Percentiles rank a stretch among this genome's conserved stretches.
Evolutionary conservation across 2,797 vertebrate genomes (phyloP).

Genomic region (Gallirallus australis): DNA sequence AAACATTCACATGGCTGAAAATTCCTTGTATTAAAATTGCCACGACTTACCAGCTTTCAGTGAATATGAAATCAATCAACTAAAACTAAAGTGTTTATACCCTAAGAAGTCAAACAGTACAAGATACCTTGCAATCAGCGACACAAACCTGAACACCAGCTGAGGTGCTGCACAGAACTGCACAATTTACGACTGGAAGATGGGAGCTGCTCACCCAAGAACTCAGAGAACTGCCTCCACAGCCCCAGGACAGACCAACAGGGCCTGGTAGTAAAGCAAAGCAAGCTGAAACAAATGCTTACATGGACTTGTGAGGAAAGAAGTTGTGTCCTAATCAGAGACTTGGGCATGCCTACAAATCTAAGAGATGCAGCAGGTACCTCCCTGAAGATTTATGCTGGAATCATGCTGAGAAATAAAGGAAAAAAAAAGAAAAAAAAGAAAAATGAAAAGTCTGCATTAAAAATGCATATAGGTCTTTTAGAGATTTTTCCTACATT

Average conservation of each 20-base stretch:
- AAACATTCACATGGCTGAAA: not conserved
- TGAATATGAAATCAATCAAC: not conserved
- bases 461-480: not conserved
- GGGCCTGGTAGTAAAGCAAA: not conserved
- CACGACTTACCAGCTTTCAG: not conserved
- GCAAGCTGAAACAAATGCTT: not conserved
- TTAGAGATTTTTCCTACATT: not conserved
- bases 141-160: fast-evolving
- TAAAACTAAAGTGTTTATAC: not conserved
- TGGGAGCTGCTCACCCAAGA: not conserved
- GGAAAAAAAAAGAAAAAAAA: not conserved
- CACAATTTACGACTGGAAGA: fast-evolving
- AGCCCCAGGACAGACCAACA: not conserved
- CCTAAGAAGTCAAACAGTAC: not conserved
- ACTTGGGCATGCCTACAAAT: not conserved
- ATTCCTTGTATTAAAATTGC: not conserved
- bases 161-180: not conserved
- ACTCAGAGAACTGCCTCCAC: not conserved
- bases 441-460: not conserved
- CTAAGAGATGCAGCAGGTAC: not conserved
- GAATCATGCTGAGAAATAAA: not conserved
- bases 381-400: not conserved
- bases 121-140: not conserved
- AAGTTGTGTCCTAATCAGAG: not conserved
- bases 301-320: not conserved